phyloP scores from a whole-genome alignment of 2,888 invertebrate species.

The Tenthredo livida region DNA sequence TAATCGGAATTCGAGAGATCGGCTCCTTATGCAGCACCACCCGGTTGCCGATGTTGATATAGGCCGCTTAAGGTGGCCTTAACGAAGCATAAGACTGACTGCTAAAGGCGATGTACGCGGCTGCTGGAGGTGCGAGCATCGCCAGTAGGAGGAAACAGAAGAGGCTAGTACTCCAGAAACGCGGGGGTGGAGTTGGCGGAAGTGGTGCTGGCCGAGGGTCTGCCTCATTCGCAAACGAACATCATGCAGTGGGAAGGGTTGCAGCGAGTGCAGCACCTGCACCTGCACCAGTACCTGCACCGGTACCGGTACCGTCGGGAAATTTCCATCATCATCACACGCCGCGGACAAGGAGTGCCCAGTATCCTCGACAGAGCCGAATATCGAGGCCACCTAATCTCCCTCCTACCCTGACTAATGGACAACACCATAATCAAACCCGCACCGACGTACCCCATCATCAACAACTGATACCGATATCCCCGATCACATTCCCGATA shows the following conservation, averaged over 20 bases:
- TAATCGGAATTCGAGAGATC: constrained; percentile 16
- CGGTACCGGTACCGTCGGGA: background rate
- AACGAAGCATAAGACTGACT: constrained; percentile 25
- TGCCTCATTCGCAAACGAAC: background rate
- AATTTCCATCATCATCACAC: constrained; percentile 25
- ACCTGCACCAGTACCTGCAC: background rate
- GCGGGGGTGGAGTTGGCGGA: constrained; percentile 63
- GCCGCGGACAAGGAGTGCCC: constrained; percentile 60
- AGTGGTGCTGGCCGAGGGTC: background rate
- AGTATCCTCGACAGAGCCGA: constrained; percentile 47
- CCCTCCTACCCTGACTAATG: constrained; percentile 66
- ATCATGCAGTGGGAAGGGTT: constrained; percentile 4
- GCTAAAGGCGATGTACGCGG: constrained; percentile 87
- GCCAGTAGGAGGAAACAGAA: constrained; percentile 86
- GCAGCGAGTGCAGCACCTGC: background rate
- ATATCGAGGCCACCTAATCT: constrained; percentile 65
- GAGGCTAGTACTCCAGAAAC: constrained; percentile 78
- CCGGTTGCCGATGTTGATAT: constrained; percentile 8
- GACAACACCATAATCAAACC: constrained; percentile 63
- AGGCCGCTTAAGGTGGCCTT: constrained; percentile 13
- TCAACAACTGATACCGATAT: constrained; percentile 72
- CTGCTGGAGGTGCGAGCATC: constrained; percentile 92
- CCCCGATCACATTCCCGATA: constrained; percentile 81
- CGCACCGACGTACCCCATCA: constrained; percentile 58
- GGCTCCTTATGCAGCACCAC: background rate